Percentiles rank a stretch among this genome's conserved stretches.
Conservation (phyloP, 2,888 invertebrate genomes). For the Diarsia mendica region DNA sequence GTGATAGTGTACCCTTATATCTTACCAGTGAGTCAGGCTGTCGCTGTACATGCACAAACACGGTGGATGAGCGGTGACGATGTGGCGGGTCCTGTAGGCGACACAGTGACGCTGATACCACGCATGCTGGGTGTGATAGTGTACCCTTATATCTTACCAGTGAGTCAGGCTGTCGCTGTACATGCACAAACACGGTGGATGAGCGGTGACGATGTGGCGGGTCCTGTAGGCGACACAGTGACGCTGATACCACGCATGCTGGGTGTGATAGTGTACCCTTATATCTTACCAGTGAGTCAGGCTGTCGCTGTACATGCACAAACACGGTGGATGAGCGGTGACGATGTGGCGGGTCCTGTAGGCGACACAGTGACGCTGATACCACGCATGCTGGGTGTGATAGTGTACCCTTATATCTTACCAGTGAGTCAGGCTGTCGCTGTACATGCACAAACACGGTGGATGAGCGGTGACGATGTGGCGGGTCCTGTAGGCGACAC, state of each 20-base stretch:
- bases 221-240: constrained; percentile 96
- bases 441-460: constrained; percentile 63
- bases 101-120: constrained; percentile 97
- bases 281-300: constrained; percentile 81
- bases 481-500: constrained; percentile 96
- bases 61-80: constrained; percentile 63
- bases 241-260: constrained; percentile 98
- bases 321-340: constrained; percentile 64
- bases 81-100: constrained; percentile 94
- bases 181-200: constrained; percentile 61
- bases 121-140: constrained; percentile 98
- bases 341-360: constrained; percentile 92
- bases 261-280: constrained; percentile 94
- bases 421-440: constrained; percentile 82
- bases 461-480: constrained; percentile 64
- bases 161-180: constrained; percentile 79
- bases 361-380: constrained; percentile 96
- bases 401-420: constrained; percentile 80
- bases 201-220: constrained; percentile 83
- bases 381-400: constrained; percentile 99
- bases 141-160: constrained; percentile 70
- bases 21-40: constrained; percentile 83
- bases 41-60: constrained; percentile 64
- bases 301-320: constrained; percentile 69
- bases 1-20: constrained; percentile 91